These are phyloP conservation scores for Glaucomys volans DNA, from an alignment of 2,113 vertebrate genomes.

Conservation along the genomic window DNA sequence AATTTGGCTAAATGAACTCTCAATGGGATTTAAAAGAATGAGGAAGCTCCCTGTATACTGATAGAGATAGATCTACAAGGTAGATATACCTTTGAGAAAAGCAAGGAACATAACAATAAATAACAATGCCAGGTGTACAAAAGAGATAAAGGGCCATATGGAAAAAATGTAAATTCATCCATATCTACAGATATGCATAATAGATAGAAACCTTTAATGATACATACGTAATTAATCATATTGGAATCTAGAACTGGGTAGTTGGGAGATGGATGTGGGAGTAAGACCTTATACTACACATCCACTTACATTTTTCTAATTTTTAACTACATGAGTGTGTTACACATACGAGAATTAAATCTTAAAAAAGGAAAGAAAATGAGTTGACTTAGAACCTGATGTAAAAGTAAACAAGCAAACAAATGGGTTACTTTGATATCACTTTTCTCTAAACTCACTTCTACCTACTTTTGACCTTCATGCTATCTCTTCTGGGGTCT, in stretches of 20 bases:
- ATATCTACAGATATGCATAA: background rate
- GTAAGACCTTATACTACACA: background rate
- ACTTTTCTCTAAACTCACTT: background rate
- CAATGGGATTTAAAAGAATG: background rate
- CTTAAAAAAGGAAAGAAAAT: background rate
- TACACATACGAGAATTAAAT: background rate
- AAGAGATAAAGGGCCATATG: background rate
- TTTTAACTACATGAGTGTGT: background rate
- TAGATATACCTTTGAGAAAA: background rate
- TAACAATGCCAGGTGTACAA: background rate
- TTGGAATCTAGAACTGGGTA: background rate
- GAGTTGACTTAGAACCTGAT: background rate
- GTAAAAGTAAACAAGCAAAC: conserved; percentile 38
- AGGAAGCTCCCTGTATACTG: background rate
- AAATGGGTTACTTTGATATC: background rate
- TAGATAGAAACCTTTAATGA: background rate
- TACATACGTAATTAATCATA: background rate
- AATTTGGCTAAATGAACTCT: conserved; percentile 7
- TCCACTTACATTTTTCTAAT: background rate
- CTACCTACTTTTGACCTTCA: background rate
- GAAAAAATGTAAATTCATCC: background rate
- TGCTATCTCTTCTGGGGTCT: background rate
- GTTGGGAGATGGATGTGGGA: background rate
- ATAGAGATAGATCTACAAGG: background rate
- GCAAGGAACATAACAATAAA: background rate